phyloP scores from a whole-genome alignment of 2,797 vertebrate genomes.

The Setipinna tenuifilis region DNA sequence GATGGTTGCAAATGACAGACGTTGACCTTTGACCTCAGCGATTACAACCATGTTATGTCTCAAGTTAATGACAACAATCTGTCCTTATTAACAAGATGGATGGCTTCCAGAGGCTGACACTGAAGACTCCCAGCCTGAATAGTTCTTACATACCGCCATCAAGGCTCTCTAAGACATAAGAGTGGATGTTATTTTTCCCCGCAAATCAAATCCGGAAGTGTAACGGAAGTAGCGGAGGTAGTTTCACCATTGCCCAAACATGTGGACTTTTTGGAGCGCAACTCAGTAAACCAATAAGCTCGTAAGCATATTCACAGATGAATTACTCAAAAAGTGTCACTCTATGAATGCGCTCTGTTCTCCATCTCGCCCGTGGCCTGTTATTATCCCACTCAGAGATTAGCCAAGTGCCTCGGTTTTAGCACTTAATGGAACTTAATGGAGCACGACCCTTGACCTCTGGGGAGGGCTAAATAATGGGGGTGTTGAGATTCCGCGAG shows the following conservation, averaged over 20 bases:
- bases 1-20: conserved; percentile 25
- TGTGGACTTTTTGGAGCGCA: neutral
- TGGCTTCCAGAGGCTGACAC: conserved; percentile 48
- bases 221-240: neutral
- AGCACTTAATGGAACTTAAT: conserved; percentile 65
- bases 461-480: conserved; percentile 51
- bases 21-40: conserved; percentile 48
- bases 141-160: neutral
- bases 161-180: neutral
- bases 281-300: neutral
- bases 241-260: neutral
- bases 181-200: neutral
- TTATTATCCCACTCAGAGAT: conserved; percentile 56
- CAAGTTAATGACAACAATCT: conserved; percentile 49
- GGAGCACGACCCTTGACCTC: conserved; percentile 54
- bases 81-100: conserved; percentile 64
- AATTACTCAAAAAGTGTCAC: neutral
- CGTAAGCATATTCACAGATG: neutral
- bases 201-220: neutral
- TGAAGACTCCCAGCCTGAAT: conserved; percentile 39
- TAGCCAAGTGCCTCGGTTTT: conserved; percentile 63
- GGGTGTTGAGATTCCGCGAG: conserved; percentile 64
- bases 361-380: neutral
- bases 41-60: conserved; percentile 51
- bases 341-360: neutral